These are phyloP conservation scores for roundworm (Caenorhabditis elegans) DNA, from an alignment of 1,140 invertebrate genomes.

Conservation along the genomic window DNA sequence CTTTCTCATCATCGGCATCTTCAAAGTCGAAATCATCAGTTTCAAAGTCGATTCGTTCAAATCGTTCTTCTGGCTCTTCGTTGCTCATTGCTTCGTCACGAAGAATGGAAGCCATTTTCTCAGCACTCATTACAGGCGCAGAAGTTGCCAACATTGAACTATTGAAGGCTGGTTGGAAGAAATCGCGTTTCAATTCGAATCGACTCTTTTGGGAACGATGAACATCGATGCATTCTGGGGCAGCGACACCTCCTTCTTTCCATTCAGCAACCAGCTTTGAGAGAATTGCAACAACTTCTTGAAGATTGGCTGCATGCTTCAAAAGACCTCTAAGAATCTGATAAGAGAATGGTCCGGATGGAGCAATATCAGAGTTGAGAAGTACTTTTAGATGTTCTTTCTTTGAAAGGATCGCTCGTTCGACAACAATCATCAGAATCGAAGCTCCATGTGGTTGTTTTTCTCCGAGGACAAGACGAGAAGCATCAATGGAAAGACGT, in stretches of 20 bases:
- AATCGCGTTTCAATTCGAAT: neutral
- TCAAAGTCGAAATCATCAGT: slow-evolving; percentile 26
- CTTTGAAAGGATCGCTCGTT: neutral
- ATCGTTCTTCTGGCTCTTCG: neutral
- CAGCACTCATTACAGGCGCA: slow-evolving; percentile 12
- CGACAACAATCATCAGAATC: neutral
- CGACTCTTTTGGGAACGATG: neutral
- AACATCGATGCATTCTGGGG: neutral
- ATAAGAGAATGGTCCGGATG: slow-evolving; percentile 25
- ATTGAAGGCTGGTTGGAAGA: slow-evolving; percentile 20
- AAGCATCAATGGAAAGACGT: slow-evolving; percentile 22
- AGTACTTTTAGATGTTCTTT: slow-evolving; percentile 22
- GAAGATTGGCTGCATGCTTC: neutral
- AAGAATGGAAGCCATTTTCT: slow-evolving; percentile 34
- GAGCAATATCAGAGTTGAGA: slow-evolving; percentile 19
- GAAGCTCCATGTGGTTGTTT: neutral
- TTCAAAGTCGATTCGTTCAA: slow-evolving; percentile 37
- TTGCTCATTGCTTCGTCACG: slow-evolving; percentile 8
- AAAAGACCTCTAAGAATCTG: slow-evolving; percentile 20
- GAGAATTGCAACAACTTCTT: neutral
- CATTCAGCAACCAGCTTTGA: slow-evolving; percentile 15
- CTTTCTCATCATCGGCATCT: neutral
- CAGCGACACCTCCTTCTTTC: neutral
- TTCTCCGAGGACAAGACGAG: neutral
- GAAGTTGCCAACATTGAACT: neutral